Evolutionary conservation across 2,113 vertebrate species (phyloP).

Genomic region (Corythoichthys intestinalis): DNA sequence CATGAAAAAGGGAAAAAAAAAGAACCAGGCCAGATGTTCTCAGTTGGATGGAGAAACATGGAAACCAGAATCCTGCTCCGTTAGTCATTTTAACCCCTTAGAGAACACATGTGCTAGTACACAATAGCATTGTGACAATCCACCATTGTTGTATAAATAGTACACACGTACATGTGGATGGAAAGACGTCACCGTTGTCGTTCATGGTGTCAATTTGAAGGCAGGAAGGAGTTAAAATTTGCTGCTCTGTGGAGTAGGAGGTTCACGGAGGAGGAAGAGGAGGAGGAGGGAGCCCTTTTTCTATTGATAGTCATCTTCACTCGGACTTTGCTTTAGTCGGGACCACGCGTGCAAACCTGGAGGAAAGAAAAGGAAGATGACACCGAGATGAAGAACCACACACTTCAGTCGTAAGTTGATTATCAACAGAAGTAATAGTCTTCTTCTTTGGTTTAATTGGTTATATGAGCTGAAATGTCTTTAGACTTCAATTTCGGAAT

Average conservation of each 20-base stretch:
- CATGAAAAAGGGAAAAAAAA: neutral
- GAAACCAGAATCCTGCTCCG: neutral
- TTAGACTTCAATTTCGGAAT: neutral
- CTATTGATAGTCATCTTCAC: conserved; percentile 46
- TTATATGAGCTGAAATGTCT: neutral
- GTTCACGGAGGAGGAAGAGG: conserved; percentile 8
- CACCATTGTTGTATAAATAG: too few relatives aligned
- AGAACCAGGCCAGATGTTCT: conserved; percentile 27
- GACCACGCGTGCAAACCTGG: conserved; percentile 23
- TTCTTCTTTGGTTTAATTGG: neutral
- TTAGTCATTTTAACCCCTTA: neutral
- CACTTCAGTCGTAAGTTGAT: neutral
- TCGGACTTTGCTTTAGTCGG: conserved; percentile 32
- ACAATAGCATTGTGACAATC: neutral
- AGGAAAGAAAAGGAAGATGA: conserved; percentile 3
- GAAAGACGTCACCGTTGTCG: too few relatives aligned
- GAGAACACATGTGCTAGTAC: neutral
- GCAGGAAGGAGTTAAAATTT: conserved; percentile 59
- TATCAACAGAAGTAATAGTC: neutral
- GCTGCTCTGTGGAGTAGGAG: conserved; percentile 28
- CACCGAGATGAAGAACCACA: neutral
- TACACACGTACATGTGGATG: too few relatives aligned
- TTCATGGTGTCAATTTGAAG: conserved; percentile 3
- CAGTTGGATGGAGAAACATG: conserved; percentile 16
- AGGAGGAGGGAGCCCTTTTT: conserved; percentile 30